Base-by-base conservation (phyloP, 2,888 invertebrate genomes). In the Sarcophaga rosellei region DNA sequence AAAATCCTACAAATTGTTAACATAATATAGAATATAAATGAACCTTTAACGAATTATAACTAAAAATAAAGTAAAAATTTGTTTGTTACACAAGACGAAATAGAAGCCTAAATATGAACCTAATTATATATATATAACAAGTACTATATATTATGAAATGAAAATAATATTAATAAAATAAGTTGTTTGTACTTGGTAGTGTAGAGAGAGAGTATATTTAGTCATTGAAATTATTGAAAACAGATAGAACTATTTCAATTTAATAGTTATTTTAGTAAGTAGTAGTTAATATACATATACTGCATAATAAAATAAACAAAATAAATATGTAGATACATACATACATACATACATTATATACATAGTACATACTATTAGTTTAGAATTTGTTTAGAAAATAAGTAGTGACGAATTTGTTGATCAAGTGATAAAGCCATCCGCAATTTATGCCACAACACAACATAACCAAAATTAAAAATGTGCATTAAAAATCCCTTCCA, bases 391-490 rank as follows among this genome's bases (percentile, higher is more conserved):
- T 78, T 84, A 84, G 84, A 17, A 59, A 44, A 44, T 84, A 84
- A 78, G 84, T 84, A 84, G 84, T 84, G 72, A 81, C 72, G 86
- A 86, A 84, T 84, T 86, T 86, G 86, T 86, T 84, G 62, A 84
- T 72, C 66, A 84, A 86, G 78, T 86, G 86, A 86, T 84, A 86
- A 81, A 61, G 81, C 86, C 86, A 86, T 86, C 86, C 86, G 81
- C 81, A 81, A 78, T 77, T 81, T 86, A 72, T 78, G 75, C 61
- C 72, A 65, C 66, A 59, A 80, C 61, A 81, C 10, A 61, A 23
- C 25, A 45, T 15, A 53, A 53, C 12, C 15, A 53, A 53, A 53
- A 53, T 53, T 15, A 53, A 53, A 53, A 17, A 53, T 77, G 81
- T 81, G 81, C 77, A 85, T 81, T 81, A 81, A 73, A 86, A 65